A percentile compares a stretch with the other conserved stretches of the same genome.
Evolutionary conservation across 1,140 invertebrate species (phyloP).

Genomic region (Cyrtorhinus lividipennis): DNA sequence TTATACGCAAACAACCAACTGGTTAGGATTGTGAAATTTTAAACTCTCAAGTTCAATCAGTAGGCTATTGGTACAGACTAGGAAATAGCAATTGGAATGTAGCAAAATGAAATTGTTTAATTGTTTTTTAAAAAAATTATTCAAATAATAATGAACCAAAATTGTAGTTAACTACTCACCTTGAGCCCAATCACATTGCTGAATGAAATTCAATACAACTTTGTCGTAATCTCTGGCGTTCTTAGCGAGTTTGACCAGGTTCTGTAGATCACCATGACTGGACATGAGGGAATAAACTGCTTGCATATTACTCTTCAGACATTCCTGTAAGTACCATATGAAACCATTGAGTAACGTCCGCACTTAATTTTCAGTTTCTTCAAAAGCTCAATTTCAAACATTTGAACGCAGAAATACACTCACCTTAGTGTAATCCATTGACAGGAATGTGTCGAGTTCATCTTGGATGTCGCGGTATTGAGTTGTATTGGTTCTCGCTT

Average conservation of each 20-base stretch:
- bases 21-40: too few relatives aligned
- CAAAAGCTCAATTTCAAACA: too few relatives aligned
- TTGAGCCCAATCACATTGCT: constrained; percentile 37
- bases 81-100: too few relatives aligned
- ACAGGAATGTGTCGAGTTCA: constrained; percentile 61
- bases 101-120: too few relatives aligned
- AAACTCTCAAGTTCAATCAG: too few relatives aligned
- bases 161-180: too few relatives aligned
- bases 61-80: too few relatives aligned
- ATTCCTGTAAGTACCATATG: constrained; percentile 40
- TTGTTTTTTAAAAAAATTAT: too few relatives aligned
- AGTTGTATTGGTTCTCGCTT: constrained; percentile 37
- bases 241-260: constrained; percentile 69
- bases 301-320: constrained; percentile 58
- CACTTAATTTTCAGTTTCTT: constrained; percentile 10
- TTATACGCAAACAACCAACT: too few relatives aligned
- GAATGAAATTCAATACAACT: constrained; percentile 74
- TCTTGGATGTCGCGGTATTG: constrained; percentile 55
- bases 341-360: too few relatives aligned
- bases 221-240: constrained; percentile 83
- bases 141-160: too few relatives aligned
- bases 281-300: constrained; percentile 79
- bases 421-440: constrained; percentile 39
- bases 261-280: constrained; percentile 83
- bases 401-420: too few relatives aligned